phyloP scores from a whole-genome alignment of 2,797 vertebrate genomes.

The Bryconaethiops microstoma region DNA sequence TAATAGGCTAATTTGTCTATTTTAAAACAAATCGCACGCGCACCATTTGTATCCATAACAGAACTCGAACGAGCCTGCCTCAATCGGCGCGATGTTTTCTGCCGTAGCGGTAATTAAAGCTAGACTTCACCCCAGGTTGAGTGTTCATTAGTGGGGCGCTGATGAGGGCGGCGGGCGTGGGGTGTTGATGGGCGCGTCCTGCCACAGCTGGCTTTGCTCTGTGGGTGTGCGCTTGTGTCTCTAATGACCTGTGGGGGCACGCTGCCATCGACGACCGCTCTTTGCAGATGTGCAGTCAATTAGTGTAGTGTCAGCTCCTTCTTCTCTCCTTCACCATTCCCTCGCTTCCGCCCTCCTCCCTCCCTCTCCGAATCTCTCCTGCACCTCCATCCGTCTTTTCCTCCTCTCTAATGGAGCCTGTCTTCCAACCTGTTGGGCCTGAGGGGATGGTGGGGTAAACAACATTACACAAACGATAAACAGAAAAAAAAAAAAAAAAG shows the following conservation, averaged over 20 bases:
- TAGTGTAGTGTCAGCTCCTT: conserved; percentile 45
- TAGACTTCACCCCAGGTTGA: conserved; percentile 33
- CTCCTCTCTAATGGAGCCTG: conserved; percentile 56
- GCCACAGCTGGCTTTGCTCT: conserved; percentile 5
- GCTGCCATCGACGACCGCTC: conserved; percentile 32
- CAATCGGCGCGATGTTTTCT: conserved; percentile 13
- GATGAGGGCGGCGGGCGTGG: conserved; percentile 29
- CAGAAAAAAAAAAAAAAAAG: conserved; percentile 31
- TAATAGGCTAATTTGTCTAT: conserved; percentile 59
- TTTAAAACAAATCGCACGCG: conserved; percentile 41
- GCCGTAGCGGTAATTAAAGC: conserved; percentile 48
- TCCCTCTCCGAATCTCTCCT: conserved; percentile 28
- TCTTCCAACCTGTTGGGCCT: conserved; percentile 46
- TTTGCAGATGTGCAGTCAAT: conserved; percentile 60
- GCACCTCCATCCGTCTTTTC: conserved; percentile 38
- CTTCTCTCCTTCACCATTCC: conserved; percentile 13
- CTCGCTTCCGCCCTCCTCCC: conserved; percentile 5
- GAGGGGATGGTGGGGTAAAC: conserved; percentile 43
- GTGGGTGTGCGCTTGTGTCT: conserved; percentile 2
- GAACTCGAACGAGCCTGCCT: not conserved
- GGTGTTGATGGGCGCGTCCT: conserved; percentile 19
- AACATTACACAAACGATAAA: conserved; percentile 50
- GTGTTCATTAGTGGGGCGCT: conserved; percentile 49
- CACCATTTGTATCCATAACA: conserved; percentile 42
- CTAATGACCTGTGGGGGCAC: conserved; percentile 51